These are phyloP conservation scores for Clusia tigrina DNA, from an alignment of 2,888 invertebrate species.

Conservation along the genomic window DNA sequence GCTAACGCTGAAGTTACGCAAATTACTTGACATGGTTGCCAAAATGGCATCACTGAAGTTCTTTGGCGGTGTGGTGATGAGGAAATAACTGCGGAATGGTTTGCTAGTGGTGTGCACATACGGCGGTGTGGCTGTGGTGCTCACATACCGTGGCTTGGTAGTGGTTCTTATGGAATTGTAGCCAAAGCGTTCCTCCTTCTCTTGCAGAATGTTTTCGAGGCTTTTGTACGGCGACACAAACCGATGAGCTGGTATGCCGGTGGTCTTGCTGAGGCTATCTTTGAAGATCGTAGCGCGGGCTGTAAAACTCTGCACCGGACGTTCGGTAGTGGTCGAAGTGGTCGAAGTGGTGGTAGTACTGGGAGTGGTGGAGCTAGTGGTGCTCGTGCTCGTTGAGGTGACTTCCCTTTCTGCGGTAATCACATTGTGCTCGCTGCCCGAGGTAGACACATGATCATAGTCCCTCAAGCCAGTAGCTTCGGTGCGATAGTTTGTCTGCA, in stretches of 20 bases:
- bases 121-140: slow-evolving; percentile 37
- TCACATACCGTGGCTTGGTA: slow-evolving; percentile 46
- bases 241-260: slow-evolving; percentile 59
- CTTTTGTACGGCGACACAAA: slow-evolving; percentile 68
- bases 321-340: slow-evolving; percentile 35
- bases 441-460: slow-evolving; percentile 35
- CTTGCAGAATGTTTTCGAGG: slow-evolving; percentile 65
- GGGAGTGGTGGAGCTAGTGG: slow-evolving; percentile 25
- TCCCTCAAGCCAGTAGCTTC: slow-evolving; percentile 34
- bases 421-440: slow-evolving; percentile 36
- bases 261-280: slow-evolving; percentile 60
- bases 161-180: slow-evolving; percentile 49
- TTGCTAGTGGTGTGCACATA: slow-evolving; percentile 50
- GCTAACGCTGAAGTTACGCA: slow-evolving; percentile 55
- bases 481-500: slow-evolving; percentile 39
- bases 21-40: slow-evolving; percentile 46
- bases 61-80: slow-evolving; percentile 48
- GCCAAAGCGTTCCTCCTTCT: slow-evolving; percentile 53
- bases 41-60: slow-evolving; percentile 44
- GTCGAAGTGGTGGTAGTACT: slow-evolving; percentile 26
- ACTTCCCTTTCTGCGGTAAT: slow-evolving; percentile 24
- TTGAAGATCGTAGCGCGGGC: slow-evolving; percentile 60
- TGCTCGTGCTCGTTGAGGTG: slow-evolving; percentile 23
- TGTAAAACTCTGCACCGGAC: slow-evolving; percentile 55
- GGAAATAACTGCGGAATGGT: slow-evolving; percentile 52